Percentiles rank a stretch among this genome's conserved stretches.
Conservation (phyloP, 2,797 vertebrate genomes). For the Hozukius guyotensis region DNA sequence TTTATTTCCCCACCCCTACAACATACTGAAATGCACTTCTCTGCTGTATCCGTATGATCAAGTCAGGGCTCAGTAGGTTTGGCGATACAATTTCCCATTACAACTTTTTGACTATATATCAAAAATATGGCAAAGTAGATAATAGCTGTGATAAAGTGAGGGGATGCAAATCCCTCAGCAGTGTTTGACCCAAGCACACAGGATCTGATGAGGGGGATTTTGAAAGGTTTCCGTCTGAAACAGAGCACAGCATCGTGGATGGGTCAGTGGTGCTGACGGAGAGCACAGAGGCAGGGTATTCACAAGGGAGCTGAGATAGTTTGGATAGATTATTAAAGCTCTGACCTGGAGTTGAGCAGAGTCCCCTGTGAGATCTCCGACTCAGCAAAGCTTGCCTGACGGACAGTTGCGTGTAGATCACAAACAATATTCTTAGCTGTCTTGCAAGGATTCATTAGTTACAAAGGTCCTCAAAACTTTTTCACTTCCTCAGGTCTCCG, state of each 20-base stretch:
- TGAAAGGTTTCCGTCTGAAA: not conserved
- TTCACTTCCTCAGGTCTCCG: conserved; percentile 32
- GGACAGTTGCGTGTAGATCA: not conserved
- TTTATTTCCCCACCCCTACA: no score
- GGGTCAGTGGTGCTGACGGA: not conserved
- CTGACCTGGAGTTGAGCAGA: conserved; percentile 9
- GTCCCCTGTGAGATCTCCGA: conserved; percentile 20
- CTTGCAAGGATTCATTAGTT: not conserved
- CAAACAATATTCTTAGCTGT: conserved; percentile 3
- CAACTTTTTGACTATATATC: not conserved
- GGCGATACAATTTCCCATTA: not conserved
- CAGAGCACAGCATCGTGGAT: not conserved
- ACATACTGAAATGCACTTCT: not conserved
- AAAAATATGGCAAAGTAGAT: not conserved
- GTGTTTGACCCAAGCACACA: not conserved
- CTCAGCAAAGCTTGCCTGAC: conserved; percentile 15
- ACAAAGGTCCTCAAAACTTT: conserved; percentile 27
- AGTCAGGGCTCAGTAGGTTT: not conserved
- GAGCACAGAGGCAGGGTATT: not conserved
- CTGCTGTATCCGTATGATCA: not conserved
- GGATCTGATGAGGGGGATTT: not conserved
- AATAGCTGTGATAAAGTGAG: not conserved
- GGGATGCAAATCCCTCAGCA: not conserved
- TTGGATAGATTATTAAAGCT: conserved; percentile 46
- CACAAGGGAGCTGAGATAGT: conserved; percentile 6